A percentile compares a stretch with the other conserved stretches of the same genome.
Conservation (phyloP, 1,140 invertebrate genomes). For the Drosophila insularis region DNA sequence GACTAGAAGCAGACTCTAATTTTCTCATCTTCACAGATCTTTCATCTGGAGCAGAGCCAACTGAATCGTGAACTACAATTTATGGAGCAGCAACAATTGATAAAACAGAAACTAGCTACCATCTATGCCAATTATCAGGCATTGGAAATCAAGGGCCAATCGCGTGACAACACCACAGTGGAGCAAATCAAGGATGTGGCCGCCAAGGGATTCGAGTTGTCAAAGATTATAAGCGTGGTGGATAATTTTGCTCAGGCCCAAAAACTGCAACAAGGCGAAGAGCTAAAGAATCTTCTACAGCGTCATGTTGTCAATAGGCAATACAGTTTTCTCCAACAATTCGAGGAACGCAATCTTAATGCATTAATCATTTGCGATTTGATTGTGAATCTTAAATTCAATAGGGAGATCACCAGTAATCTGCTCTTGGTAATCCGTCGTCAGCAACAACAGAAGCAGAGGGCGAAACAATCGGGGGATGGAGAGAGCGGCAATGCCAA, state of each 20-base stretch:
- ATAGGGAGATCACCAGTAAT: constrained; percentile 74
- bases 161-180: constrained; percentile 57
- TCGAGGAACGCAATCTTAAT: constrained; percentile 68
- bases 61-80: constrained; percentile 82
- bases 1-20: no score
- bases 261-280: constrained; percentile 56
- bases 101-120: constrained; percentile 71
- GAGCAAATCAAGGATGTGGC: constrained; percentile 74
- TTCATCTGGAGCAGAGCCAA: constrained; percentile 80
- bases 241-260: constrained; percentile 80
- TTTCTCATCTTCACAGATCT: constrained; percentile 75
- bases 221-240: constrained; percentile 75
- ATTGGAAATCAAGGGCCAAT: constrained; percentile 39
- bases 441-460: constrained; percentile 60
- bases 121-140: constrained; percentile 69
- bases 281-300: constrained; percentile 52
- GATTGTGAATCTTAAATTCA: constrained; percentile 69
- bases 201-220: constrained; percentile 67
- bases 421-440: constrained; percentile 67
- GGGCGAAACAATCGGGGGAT: neutral
- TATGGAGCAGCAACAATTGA: constrained; percentile 81
- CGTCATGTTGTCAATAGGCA: constrained; percentile 55
- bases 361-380: constrained; percentile 70
- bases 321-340: constrained; percentile 66
- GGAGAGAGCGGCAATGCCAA: neutral